These are phyloP conservation scores for Mimumesa dahlbomi DNA, from an alignment of 2,888 invertebrate species.

Conservation along the genomic window DNA sequence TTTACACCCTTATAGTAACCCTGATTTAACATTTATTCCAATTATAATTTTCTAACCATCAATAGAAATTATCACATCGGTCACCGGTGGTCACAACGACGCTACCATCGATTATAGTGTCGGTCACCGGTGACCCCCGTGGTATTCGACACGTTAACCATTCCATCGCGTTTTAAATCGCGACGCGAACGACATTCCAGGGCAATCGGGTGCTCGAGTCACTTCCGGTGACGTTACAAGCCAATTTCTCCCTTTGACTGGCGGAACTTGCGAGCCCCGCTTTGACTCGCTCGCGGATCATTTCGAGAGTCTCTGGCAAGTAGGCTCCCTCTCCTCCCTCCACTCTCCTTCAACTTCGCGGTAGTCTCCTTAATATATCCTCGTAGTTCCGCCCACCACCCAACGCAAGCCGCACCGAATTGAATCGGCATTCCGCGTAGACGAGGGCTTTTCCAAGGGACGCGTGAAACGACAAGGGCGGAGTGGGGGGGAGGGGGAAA, in stretches of 20 bases:
- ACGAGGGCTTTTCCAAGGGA: too few relatives aligned
- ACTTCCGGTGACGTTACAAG: conserved; percentile 7
- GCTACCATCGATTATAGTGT: too few relatives aligned
- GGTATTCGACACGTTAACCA: too few relatives aligned
- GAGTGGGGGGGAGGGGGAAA: conserved; percentile 56
- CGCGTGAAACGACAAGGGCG: conserved; percentile 56
- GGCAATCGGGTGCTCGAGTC: conserved; percentile 6
- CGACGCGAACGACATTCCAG: too few relatives aligned
- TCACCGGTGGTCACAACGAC: too few relatives aligned
- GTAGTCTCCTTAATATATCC: conserved; percentile 58
- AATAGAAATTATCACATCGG: too few relatives aligned
- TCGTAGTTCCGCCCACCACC: conserved; percentile 50
- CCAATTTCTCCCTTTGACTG: conserved; percentile 40
- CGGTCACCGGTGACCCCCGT: too few relatives aligned
- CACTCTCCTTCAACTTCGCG: conserved; percentile 39
- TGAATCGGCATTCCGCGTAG: conserved; percentile 58
- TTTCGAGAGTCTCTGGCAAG: conserved; percentile 33
- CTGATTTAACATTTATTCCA: too few relatives aligned
- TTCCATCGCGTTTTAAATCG: too few relatives aligned
- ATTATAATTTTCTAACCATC: too few relatives aligned
- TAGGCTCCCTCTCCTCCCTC: too few relatives aligned
- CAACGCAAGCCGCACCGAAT: conserved; percentile 60
- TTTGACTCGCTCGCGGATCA: conserved; percentile 46
- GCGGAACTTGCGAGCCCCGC: conserved; percentile 12
- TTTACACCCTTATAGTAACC: too few relatives aligned